A percentile compares a stretch with the other conserved stretches of the same genome.
Evolutionary conservation across 2,888 invertebrate genomes (phyloP).

Genomic region (Lissocephala sabroskyi): DNA sequence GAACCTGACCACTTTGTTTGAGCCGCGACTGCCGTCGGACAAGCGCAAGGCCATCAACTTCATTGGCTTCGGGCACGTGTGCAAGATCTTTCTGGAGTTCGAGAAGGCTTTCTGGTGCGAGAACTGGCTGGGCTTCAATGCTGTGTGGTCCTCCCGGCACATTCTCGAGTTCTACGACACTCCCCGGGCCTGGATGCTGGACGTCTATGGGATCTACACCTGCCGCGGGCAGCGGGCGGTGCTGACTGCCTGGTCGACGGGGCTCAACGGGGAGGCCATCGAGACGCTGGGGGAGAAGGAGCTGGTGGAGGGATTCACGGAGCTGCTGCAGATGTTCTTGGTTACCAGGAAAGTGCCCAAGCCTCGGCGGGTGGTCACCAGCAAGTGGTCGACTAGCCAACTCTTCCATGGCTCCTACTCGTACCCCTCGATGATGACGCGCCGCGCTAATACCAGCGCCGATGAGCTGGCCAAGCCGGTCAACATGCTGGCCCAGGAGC

Average conservation of each 20-base stretch:
- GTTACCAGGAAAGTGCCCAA: conserved; percentile 34
- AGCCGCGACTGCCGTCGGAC: conserved; percentile 71
- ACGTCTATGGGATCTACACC: conserved; percentile 79
- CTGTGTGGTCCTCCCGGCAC: conserved; percentile 75
- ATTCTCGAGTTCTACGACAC: conserved; percentile 26
- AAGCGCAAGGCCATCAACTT: conserved; percentile 74
- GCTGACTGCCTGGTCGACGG: conserved; percentile 79
- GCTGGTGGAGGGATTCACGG: conserved; percentile 41
- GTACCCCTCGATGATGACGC: conserved; percentile 75
- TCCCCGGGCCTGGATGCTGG: conserved; percentile 75
- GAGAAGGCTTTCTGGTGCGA: conserved; percentile 75
- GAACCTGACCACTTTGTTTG: conserved; percentile 66
- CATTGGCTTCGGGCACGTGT: conserved; percentile 75
- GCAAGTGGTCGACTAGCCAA: conserved; percentile 77
- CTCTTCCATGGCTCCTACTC: conserved; percentile 78
- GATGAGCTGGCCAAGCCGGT: conserved; percentile 74
- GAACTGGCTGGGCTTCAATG: conserved; percentile 73
- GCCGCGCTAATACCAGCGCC: conserved; percentile 74
- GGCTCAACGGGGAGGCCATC: conserved; percentile 75
- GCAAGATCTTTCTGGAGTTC: conserved; percentile 77
- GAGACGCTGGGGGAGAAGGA: conserved; percentile 75
- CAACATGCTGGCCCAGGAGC: conserved; percentile 29
- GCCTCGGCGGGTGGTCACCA: conserved; percentile 68
- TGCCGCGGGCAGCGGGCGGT: conserved; percentile 77
- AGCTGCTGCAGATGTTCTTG: conserved; percentile 52